phyloP scores from a whole-genome alignment of 2,888 invertebrate species.

The Lathronympha strigana region DNA sequence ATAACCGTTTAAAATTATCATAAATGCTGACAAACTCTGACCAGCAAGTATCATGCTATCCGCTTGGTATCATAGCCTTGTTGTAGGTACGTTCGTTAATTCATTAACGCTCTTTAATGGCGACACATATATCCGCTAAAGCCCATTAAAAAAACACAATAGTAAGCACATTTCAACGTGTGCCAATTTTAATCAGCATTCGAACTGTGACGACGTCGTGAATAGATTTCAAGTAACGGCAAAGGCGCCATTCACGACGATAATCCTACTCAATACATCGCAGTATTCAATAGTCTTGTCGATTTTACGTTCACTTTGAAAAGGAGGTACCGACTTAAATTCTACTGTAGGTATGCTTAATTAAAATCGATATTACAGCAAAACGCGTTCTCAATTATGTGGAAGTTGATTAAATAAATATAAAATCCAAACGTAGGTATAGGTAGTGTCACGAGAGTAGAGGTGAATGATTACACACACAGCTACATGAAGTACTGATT shows the following conservation, averaged over 20 bases:
- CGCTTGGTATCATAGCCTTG: too few species aligned
- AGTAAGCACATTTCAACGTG: conserved; percentile 2
- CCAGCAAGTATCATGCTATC: too few species aligned
- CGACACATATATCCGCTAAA: neutral
- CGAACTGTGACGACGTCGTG: conserved; percentile 7
- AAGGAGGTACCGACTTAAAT: neutral
- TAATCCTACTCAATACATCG: conserved; percentile 16
- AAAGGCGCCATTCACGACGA: conserved; percentile 11
- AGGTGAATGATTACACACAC: too few species aligned
- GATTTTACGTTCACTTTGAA: neutral
- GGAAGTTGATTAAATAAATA: too few species aligned
- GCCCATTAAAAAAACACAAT: conserved; percentile 7
- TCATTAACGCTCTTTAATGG: neutral
- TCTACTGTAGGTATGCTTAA: neutral
- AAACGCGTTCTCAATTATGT: too few species aligned
- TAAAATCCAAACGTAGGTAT: too few species aligned
- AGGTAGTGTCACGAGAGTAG: too few species aligned
- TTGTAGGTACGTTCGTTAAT: too few species aligned
- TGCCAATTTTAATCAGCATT: conserved; percentile 7
- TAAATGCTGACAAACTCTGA: too few species aligned
- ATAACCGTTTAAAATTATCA: too few species aligned
- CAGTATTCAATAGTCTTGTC: neutral
- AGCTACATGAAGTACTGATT: too few species aligned
- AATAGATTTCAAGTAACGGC: conserved; percentile 9
- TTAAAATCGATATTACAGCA: too few species aligned